phyloP scores from a whole-genome alignment of 2,797 vertebrate genomes.

The Eulemur coronatus region DNA sequence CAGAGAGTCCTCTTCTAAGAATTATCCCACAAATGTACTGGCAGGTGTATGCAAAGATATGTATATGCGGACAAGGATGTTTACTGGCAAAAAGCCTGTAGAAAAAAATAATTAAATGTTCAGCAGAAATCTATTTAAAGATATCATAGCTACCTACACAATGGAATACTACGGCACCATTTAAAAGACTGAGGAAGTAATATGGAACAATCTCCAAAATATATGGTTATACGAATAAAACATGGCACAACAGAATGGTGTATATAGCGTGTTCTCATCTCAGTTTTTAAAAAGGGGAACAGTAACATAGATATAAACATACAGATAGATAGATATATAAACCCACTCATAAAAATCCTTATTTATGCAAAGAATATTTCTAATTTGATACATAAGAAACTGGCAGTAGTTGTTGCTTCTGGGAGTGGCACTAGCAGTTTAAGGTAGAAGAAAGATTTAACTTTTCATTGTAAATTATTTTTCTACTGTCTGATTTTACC shows the following conservation, averaged over 20 bases:
- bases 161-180: background rate
- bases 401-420: background rate
- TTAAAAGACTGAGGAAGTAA: background rate
- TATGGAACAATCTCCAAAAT: background rate
- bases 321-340: background rate
- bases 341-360: background rate
- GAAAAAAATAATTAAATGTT: background rate
- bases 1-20: background rate
- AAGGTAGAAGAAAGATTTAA: constrained; percentile 14
- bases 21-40: background rate
- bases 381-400: background rate
- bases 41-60: background rate
- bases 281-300: background rate
- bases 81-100: background rate
- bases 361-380: background rate
- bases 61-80: background rate
- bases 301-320: background rate
- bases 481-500: constrained; percentile 19
- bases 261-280: background rate
- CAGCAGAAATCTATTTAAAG: background rate
- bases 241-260: background rate
- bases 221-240: background rate
- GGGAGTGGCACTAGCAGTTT: background rate
- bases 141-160: background rate
- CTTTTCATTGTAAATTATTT: background rate